Evolutionary conservation across 2,113 vertebrate species (phyloP).

Genomic region (Conger conger): DNA sequence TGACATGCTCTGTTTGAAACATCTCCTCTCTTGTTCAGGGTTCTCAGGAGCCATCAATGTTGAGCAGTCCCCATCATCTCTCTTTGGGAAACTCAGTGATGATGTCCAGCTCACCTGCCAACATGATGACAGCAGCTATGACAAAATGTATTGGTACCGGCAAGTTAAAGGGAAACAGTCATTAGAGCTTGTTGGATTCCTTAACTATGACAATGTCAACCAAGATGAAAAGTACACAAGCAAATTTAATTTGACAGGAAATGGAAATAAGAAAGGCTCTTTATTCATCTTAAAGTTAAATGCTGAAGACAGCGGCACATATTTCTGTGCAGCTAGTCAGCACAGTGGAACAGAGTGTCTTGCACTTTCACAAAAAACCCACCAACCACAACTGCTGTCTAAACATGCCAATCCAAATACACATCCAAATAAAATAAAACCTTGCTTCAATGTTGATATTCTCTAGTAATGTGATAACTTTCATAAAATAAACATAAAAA

Average conservation of each 20-base stretch:
- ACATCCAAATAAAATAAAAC: too few relatives aligned
- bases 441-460: too few relatives aligned
- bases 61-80: background rate
- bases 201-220: background rate
- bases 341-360: background rate
- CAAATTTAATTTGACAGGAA: background rate
- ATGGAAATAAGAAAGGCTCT: background rate
- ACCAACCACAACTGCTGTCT: background rate
- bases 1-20: background rate
- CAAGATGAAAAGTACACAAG: background rate
- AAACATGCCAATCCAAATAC: background rate
- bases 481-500: too few relatives aligned
- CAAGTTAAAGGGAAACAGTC: background rate
- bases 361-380: background rate
- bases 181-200: slow-evolving; percentile 9
- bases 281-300: background rate
- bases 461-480: too few relatives aligned
- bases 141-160: background rate
- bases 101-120: background rate
- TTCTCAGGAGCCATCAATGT: background rate
- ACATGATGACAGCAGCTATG: background rate
- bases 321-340: background rate
- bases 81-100: background rate
- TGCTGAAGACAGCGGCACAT: background rate
- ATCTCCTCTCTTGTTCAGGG: background rate